Conservation (phyloP, 2,113 vertebrate species). For the Glareola pratincola region DNA sequence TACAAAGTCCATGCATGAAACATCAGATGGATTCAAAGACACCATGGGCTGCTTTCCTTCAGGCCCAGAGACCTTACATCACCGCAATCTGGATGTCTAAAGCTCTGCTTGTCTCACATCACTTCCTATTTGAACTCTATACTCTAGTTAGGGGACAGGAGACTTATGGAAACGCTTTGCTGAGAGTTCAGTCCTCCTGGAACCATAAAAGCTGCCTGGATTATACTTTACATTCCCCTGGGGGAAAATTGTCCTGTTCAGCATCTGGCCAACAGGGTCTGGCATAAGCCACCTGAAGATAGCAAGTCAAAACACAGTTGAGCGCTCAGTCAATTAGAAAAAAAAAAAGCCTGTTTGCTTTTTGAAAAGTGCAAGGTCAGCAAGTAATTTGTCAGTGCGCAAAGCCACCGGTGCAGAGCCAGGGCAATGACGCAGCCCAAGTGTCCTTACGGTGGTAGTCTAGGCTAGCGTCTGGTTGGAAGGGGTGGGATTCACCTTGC, state of each 20-base stretch:
- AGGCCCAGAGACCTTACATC: not conserved
- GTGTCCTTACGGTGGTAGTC: not conserved
- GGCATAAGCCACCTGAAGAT: not conserved
- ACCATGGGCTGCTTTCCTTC: not conserved
- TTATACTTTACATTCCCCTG: not conserved
- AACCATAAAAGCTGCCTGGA: not conserved
- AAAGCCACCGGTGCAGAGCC: not conserved
- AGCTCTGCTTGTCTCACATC: not conserved
- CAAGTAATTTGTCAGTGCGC: not conserved
- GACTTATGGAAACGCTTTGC: not conserved
- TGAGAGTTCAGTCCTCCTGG: not conserved
- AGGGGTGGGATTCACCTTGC: not conserved
- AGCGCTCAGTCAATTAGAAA: not conserved
- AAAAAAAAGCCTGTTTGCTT: not conserved
- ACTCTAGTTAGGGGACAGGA: not conserved
- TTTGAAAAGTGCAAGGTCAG: not conserved
- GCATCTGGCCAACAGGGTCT: not conserved
- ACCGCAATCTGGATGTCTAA: not conserved
- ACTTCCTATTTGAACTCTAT: not conserved
- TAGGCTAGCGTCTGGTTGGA: accelerated
- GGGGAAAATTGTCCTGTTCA: not conserved
- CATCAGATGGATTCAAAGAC: not conserved
- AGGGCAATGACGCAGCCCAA: not conserved
- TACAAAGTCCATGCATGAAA: not conserved
- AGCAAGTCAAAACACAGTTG: not conserved